These are phyloP conservation scores for Poecilobothrus nobilitatus DNA, from an alignment of 2,888 invertebrate species.

Conservation along the genomic window DNA sequence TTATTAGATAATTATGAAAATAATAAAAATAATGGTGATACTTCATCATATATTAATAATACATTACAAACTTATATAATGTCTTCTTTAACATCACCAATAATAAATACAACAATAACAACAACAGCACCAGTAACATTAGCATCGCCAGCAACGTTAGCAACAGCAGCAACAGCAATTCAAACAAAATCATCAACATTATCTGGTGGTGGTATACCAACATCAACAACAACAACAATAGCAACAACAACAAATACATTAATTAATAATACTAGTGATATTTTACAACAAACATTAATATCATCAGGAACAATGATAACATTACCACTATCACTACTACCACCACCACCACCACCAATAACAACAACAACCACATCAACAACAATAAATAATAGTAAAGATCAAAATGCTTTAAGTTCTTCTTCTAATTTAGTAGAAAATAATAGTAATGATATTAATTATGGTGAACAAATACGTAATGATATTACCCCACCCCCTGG, in stretches of 20 bases:
- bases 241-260: constrained; percentile 8
- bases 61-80: not conserved
- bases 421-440: constrained; percentile 23
- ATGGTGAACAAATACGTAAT: constrained; percentile 29
- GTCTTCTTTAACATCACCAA: not conserved
- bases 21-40: not conserved
- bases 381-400: constrained; percentile 1
- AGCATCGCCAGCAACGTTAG: not conserved
- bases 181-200: not conserved
- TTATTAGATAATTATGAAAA: not conserved
- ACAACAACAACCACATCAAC: constrained; percentile 9
- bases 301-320: not conserved
- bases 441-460: constrained; percentile 27
- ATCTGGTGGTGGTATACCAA: constrained; percentile 2
- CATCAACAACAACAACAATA: constrained; percentile 10
- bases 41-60: not conserved
- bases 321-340: not conserved
- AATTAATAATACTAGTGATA: no score
- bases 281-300: not conserved
- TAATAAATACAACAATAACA: not conserved
- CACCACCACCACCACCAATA: not conserved
- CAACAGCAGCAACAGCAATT: no score
- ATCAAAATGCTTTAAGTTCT: constrained; percentile 23
- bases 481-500: constrained; percentile 43
- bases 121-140: not conserved